These are phyloP conservation scores for Palloptera scutellata DNA, from an alignment of 2,888 invertebrate genomes.

Conservation along the genomic window DNA sequence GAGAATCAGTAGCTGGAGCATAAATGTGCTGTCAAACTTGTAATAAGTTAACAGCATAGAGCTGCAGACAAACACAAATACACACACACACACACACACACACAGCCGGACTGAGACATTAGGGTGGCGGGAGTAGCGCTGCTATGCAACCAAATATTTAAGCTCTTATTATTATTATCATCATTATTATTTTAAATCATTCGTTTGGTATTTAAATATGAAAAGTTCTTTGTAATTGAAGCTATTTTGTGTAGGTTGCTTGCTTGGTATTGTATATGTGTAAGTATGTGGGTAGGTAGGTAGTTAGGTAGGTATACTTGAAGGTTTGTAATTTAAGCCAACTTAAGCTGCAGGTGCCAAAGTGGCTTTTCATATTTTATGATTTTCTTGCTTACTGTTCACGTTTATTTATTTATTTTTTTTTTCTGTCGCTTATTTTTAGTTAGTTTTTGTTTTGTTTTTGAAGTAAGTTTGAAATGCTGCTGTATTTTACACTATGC, in stretches of 20 bases:
- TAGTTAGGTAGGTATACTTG: neutral
- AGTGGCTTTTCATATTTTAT: conserved; percentile 36
- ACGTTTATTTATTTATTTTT: neutral
- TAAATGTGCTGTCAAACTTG: neutral
- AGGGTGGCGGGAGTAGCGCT: neutral
- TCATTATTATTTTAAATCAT: conserved; percentile 34
- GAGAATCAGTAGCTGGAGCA: neutral
- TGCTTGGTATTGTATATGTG: neutral
- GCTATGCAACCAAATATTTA: too few relatives aligned
- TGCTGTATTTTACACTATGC: neutral
- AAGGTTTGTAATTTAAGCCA: neutral
- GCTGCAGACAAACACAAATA: neutral
- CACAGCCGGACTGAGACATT: conserved; percentile 9
- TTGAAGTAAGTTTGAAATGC: conserved; percentile 1
- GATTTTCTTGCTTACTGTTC: neutral
- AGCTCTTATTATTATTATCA: neutral
- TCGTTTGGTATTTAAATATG: conserved; percentile 24
- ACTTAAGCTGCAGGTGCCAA: conserved; percentile 38
- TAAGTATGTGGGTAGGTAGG: neutral
- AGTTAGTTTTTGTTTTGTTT: neutral
- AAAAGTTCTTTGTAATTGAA: conserved; percentile 32
- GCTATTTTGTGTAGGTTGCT: conserved; percentile 29
- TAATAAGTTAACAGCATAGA: neutral
- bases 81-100: neutral
- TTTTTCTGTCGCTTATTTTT: neutral